phyloP scores from a whole-genome alignment of 1,140 invertebrate species.

The Papilio polyxenes region DNA sequence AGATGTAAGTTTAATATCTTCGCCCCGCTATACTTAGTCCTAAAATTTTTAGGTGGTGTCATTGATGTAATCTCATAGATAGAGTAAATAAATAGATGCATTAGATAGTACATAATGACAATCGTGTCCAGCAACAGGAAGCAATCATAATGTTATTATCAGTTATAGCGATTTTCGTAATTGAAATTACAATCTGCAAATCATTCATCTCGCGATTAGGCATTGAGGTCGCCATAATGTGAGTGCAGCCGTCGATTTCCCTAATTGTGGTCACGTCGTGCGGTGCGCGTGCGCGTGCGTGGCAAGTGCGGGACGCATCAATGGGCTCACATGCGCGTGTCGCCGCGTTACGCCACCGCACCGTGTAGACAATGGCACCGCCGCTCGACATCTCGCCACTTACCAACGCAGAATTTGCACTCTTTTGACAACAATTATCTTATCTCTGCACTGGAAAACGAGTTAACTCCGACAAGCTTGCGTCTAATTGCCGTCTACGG shows the following conservation, averaged over 20 bases:
- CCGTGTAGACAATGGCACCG: constrained; percentile 60
- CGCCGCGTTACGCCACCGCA: constrained; percentile 69
- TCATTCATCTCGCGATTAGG: constrained; percentile 72
- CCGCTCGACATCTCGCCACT: constrained; percentile 55
- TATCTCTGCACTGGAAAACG: constrained; percentile 55
- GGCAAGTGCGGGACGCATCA: constrained; percentile 60
- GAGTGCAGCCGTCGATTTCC: constrained; percentile 63
- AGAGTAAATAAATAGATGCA: neutral
- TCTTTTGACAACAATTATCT: constrained; percentile 65
- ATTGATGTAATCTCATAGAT: neutral
- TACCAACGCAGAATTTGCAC: constrained; percentile 55
- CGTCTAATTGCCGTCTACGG: neutral
- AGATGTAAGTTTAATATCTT: neutral
- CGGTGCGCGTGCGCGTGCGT: constrained; percentile 15
- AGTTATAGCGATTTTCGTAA: constrained; percentile 68
- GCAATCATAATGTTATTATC: constrained; percentile 70
- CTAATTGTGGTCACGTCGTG: constrained; percentile 50
- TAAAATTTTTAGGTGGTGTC: neutral
- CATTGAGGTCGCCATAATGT: constrained; percentile 65
- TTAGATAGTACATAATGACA: no score
- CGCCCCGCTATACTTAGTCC: neutral
- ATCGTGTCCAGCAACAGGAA: constrained; percentile 56
- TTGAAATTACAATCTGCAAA: constrained; percentile 65
- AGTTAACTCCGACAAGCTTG: constrained; percentile 31
- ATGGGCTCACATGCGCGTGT: constrained; percentile 75